phyloP scores from a whole-genome alignment of 2,888 invertebrate genomes.

The Oxytorus armatus region DNA sequence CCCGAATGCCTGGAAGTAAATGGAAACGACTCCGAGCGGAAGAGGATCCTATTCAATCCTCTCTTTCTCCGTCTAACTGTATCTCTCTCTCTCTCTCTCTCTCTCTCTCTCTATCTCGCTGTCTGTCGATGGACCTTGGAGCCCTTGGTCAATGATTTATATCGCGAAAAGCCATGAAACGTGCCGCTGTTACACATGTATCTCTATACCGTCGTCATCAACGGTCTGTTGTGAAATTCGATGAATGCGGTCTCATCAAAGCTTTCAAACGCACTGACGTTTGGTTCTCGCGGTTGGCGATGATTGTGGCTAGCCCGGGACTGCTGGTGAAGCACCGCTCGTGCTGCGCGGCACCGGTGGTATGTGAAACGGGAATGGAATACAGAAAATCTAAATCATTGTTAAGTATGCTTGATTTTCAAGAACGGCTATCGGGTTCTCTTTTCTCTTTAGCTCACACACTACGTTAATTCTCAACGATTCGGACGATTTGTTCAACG shows the following conservation, averaged over 20 bases:
- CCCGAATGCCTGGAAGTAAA: neutral
- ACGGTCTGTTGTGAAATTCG: constrained; percentile 58
- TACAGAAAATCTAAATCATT: constrained; percentile 19
- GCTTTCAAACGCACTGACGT: constrained; percentile 32
- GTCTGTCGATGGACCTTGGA: constrained; percentile 29
- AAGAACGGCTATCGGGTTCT: neutral
- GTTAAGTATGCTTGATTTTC: constrained; percentile 2
- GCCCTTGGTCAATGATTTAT: constrained; percentile 37
- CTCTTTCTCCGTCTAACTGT: neutral
- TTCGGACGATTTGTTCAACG: neutral
- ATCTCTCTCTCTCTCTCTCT: neutral
- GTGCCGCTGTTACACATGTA: constrained; percentile 17
- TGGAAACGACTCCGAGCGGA: constrained; percentile 15
- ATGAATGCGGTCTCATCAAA: constrained; percentile 61
- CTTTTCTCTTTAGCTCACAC: neutral
- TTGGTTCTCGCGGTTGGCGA: constrained; percentile 31
- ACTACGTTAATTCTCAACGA: neutral
- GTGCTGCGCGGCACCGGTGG: neutral
- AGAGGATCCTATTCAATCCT: neutral
- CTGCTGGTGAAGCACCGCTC: constrained; percentile 2
- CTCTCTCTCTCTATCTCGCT: neutral
- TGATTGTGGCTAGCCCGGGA: constrained; percentile 33
- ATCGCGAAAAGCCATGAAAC: constrained; percentile 45
- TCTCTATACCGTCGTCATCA: constrained; percentile 41
- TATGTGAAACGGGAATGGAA: neutral